These are phyloP conservation scores for Trachymyrmex cornetzi DNA, from an alignment of 1,140 invertebrate genomes.

Conservation along the genomic window DNA sequence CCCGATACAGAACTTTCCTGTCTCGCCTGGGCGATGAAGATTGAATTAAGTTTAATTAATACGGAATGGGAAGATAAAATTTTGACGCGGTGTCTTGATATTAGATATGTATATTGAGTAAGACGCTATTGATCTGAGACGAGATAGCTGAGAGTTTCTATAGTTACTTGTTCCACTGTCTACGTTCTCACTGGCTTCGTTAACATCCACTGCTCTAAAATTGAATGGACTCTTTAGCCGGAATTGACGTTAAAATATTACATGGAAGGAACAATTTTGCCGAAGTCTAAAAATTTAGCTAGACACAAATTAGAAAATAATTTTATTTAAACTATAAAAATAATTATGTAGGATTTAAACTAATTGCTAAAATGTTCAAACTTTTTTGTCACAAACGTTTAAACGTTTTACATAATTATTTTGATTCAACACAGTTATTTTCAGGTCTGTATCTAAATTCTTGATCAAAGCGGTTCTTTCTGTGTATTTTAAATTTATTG, in stretches of 20 bases:
- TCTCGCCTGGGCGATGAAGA: conserved; percentile 3
- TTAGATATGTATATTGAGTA: neutral
- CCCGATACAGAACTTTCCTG: conserved; percentile 46
- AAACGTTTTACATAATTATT: too few species aligned
- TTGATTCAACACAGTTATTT: too few species aligned
- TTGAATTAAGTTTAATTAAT: conserved; percentile 63
- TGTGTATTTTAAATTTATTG: neutral
- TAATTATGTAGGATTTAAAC: too few species aligned
- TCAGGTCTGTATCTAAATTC: too few species aligned
- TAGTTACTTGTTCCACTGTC: conserved; percentile 30
- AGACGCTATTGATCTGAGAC: conserved; percentile 18
- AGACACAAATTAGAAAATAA: too few species aligned
- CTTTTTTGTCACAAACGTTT: too few species aligned
- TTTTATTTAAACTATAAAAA: too few species aligned
- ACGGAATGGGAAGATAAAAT: conserved; percentile 29
- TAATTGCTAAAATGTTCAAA: too few species aligned
- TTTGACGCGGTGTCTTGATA: conserved; percentile 31
- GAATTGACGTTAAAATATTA: conserved; percentile 36
- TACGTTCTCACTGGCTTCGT: neutral
- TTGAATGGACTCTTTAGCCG: neutral
- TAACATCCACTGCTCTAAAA: neutral
- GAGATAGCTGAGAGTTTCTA: neutral
- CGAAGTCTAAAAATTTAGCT: too few species aligned
- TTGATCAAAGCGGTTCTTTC: too few species aligned
- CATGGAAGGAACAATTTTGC: too few species aligned